phyloP scores from a whole-genome alignment of 2,797 vertebrate species.

The Loris lydekkerianus region DNA sequence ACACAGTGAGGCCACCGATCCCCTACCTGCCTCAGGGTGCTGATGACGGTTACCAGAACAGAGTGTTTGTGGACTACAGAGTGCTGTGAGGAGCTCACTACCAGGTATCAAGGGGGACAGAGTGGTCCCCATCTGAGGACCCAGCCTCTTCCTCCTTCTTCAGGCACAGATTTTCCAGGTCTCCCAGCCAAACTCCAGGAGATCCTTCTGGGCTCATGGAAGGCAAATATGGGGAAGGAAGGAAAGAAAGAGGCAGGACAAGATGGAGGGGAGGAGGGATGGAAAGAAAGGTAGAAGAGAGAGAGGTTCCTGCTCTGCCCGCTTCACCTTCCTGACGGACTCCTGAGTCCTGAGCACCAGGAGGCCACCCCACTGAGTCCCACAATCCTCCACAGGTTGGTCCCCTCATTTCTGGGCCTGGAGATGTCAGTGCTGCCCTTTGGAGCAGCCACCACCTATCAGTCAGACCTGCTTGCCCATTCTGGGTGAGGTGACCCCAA shows the following conservation, averaged over 20 bases:
- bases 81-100: neutral
- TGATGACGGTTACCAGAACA: neutral
- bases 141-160: neutral
- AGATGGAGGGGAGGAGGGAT: neutral
- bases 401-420: neutral
- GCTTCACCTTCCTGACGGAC: neutral
- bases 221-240: neutral
- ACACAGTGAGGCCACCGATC: neutral
- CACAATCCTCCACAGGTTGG: accelerated
- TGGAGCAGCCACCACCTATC: accelerated
- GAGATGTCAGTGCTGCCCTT: neutral
- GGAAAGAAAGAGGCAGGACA: neutral
- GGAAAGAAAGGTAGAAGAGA: neutral
- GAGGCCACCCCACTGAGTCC: neutral
- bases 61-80: neutral
- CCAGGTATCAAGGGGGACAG: neutral
- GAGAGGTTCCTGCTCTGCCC: neutral
- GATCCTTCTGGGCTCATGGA: neutral
- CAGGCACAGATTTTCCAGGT: neutral
- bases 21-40: neutral
- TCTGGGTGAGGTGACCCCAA: accelerated
- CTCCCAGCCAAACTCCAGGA: neutral
- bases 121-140: neutral
- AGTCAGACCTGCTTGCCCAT: too few relatives aligned
- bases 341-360: neutral